phyloP scores from a whole-genome alignment of 2,888 invertebrate species.

The Erebia epiphron region DNA sequence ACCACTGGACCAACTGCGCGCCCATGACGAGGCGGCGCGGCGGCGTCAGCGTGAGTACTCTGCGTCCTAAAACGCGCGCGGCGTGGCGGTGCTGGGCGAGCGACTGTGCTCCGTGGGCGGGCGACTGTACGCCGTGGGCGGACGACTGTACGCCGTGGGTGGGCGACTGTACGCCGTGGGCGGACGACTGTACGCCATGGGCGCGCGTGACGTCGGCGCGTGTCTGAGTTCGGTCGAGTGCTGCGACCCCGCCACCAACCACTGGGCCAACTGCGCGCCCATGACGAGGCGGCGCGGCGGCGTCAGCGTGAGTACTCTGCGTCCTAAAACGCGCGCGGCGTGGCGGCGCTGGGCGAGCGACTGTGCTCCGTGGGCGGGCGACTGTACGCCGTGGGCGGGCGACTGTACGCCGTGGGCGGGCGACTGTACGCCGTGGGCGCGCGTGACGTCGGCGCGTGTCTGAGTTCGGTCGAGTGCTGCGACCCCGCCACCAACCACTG shows the following conservation, averaged over 20 bases:
- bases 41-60: conserved; percentile 89
- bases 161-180: no score
- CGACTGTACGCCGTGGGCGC: no score
- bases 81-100: conserved; percentile 63
- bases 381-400: no score
- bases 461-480: conserved; percentile 94
- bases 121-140: no score
- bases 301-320: conserved; percentile 86
- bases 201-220: no score
- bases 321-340: conserved; percentile 90
- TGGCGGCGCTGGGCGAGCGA: background rate
- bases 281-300: conserved; percentile 94
- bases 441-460: conserved; percentile 94
- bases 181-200: no score
- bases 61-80: conserved; percentile 87
- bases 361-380: conserved; percentile 85
- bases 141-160: no score
- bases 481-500: conserved; percentile 88
- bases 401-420: no score
- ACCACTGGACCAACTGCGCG: conserved; percentile 91
- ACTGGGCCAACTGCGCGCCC: conserved; percentile 92
- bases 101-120: conserved; percentile 84
- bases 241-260: conserved; percentile 88
- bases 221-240: conserved; percentile 96
- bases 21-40: conserved; percentile 94